Conservation (phyloP, 2,113 vertebrate genomes). For the Lamprotornis superbus region DNA sequence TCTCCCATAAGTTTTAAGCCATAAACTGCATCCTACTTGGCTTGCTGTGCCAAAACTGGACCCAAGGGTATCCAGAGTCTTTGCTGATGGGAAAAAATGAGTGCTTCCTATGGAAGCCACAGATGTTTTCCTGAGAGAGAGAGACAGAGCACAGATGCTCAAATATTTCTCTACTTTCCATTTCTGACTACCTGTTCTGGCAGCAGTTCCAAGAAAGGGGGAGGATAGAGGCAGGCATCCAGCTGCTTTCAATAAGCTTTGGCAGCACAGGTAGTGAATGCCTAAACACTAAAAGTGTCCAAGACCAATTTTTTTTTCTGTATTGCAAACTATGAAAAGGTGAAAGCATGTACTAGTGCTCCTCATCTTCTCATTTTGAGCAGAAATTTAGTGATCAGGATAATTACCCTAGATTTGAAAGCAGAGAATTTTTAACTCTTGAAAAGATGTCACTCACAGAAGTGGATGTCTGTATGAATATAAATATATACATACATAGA, state of each 20-base stretch:
- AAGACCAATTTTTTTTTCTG: background rate
- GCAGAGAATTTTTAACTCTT: background rate
- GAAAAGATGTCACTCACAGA: background rate
- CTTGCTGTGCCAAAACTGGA: slow-evolving; percentile 78
- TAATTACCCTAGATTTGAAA: slow-evolving; percentile 22
- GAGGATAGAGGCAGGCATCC: slow-evolving; percentile 61
- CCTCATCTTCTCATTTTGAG: background rate
- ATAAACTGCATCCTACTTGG: slow-evolving; percentile 89
- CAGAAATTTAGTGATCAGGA: background rate
- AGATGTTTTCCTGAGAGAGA: slow-evolving; percentile 87
- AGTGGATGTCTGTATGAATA: background rate
- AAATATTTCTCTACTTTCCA: slow-evolving; percentile 73
- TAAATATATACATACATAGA: background rate
- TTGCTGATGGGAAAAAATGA: slow-evolving; percentile 84
- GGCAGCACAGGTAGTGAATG: slow-evolving; percentile 58
- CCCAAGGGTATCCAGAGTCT: slow-evolving; percentile 78
- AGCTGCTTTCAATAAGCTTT: slow-evolving; percentile 76
- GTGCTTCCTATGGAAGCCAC: slow-evolving; percentile 82
- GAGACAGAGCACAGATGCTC: slow-evolving; percentile 64
- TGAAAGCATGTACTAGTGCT: slow-evolving; percentile 18
- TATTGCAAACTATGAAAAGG: slow-evolving; percentile 46
- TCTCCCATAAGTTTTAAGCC: slow-evolving; percentile 79
- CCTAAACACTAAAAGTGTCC: slow-evolving; percentile 43
- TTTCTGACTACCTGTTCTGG: slow-evolving; percentile 85
- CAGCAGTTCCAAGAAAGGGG: slow-evolving; percentile 52